phyloP scores from a whole-genome alignment of 2,113 vertebrate genomes.

The Dipodomys ordii region DNA sequence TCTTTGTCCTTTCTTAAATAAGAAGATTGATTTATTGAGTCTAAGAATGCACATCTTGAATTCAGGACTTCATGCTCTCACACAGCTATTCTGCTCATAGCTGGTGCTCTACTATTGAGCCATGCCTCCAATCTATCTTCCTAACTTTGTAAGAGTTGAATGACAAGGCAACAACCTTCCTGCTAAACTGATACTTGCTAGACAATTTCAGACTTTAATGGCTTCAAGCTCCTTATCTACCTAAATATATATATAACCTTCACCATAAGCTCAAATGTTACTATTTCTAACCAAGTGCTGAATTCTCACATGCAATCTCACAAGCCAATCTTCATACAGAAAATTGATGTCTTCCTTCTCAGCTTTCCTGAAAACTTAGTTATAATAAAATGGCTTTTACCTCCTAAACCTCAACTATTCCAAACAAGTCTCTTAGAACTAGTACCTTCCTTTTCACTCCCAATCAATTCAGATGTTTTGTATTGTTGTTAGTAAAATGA shows the following conservation, averaged over 20 bases:
- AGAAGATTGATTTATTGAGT: no score
- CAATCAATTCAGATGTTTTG: slow-evolving; percentile 1
- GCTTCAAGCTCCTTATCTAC: background rate
- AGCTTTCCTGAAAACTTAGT: background rate
- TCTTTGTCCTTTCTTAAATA: no score
- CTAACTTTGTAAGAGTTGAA: background rate
- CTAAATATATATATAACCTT: background rate
- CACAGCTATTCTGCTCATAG: no score
- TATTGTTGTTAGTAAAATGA: no score
- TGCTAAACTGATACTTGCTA: background rate
- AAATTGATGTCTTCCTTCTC: background rate
- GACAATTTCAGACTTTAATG: background rate
- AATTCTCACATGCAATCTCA: background rate
- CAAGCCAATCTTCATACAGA: background rate
- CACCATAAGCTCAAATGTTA: background rate
- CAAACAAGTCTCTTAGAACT: background rate
- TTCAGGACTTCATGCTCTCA: no score
- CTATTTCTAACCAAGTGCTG: background rate
- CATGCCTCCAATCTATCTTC: background rate
- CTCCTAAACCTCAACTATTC: background rate
- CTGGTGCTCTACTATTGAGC: no score
- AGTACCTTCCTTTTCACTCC: background rate
- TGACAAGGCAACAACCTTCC: background rate
- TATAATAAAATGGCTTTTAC: background rate
- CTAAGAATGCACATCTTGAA: no score